A percentile compares a stretch with the other conserved stretches of the same genome.
Evolutionary conservation across 1,140 invertebrate species (phyloP).

Genomic region (Dendroctonus valens): DNA sequence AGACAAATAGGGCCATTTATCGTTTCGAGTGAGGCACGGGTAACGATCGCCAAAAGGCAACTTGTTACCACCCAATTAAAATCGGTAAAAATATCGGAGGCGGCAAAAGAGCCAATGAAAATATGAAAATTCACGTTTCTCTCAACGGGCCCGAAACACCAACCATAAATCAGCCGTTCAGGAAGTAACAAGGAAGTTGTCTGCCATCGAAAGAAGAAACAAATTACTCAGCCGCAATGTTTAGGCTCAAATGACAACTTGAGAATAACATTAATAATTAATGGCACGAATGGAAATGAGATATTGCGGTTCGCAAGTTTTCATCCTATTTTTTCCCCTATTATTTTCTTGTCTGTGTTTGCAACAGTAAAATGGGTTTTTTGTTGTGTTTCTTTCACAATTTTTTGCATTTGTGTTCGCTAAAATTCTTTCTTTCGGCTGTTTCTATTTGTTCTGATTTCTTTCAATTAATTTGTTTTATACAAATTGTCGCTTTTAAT

Average conservation of each 20-base stretch:
- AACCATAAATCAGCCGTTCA: slow-evolving; percentile 19
- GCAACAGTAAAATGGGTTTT: too few species aligned
- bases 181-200: slow-evolving; percentile 21
- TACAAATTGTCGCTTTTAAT: too few species aligned
- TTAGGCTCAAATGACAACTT: slow-evolving; percentile 15
- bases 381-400: too few species aligned
- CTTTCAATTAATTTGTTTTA: too few species aligned
- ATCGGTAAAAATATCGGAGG: slow-evolving; percentile 11
- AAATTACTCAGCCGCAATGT: slow-evolving; percentile 18
- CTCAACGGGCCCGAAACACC: slow-evolving; percentile 5
- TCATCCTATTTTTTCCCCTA: too few species aligned
- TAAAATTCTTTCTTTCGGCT: too few species aligned
- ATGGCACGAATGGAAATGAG: too few species aligned
- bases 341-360: too few species aligned
- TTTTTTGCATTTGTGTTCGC: too few species aligned
- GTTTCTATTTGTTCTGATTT: too few species aligned
- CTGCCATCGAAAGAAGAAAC: slow-evolving; percentile 16
- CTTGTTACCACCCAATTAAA: slow-evolving; percentile 27
- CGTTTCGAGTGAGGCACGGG: background rate
- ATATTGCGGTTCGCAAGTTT: too few species aligned
- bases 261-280: too few species aligned
- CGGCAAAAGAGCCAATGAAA: slow-evolving; percentile 5
- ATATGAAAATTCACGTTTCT: slow-evolving; percentile 28
- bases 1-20: slow-evolving; percentile 18
- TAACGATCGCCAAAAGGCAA: slow-evolving; percentile 20